Percentiles rank a stretch among this genome's conserved stretches.
These are phyloP conservation scores for Itoplectis maculator DNA, from an alignment of 2,888 invertebrate genomes.

Conservation along the genomic window DNA sequence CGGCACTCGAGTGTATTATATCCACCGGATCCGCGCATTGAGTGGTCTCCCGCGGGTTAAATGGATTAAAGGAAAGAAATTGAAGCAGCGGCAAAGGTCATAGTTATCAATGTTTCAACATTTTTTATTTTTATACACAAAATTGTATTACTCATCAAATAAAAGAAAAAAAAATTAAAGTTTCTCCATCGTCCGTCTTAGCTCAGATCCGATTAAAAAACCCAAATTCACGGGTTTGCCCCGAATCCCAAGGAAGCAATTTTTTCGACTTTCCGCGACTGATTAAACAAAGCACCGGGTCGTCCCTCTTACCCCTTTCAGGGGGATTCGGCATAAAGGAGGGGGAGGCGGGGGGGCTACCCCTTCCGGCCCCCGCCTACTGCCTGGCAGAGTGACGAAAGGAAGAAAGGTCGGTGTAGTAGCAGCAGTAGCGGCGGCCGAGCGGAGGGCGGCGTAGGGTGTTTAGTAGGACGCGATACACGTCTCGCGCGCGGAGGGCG, in stretches of 20 bases:
- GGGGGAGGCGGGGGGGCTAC: too few relatives aligned
- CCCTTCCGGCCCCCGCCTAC: too few relatives aligned
- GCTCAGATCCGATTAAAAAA: too few relatives aligned
- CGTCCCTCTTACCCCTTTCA: too few relatives aligned
- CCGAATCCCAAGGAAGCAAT: too few relatives aligned
- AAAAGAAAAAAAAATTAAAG: too few relatives aligned
- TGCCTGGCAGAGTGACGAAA: not conserved
- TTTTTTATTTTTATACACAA: not conserved
- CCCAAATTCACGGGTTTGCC: too few relatives aligned
- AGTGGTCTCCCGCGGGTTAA: constrained; percentile 16
- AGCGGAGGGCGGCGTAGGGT: constrained; percentile 4
- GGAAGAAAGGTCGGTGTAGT: constrained; percentile 13
- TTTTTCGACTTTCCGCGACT: not conserved
- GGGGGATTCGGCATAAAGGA: too few relatives aligned
- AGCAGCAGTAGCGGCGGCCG: too few relatives aligned
- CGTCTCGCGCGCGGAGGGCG: too few relatives aligned
- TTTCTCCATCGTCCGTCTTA: too few relatives aligned
- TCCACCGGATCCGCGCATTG: constrained; percentile 1
- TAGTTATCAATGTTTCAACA: not conserved
- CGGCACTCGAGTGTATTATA: constrained; percentile 1
- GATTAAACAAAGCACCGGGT: not conserved
- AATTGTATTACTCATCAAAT: too few relatives aligned
- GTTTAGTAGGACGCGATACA: constrained; percentile 40
- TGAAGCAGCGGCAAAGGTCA: not conserved
- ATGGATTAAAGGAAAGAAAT: not conserved